Conservation (phyloP, 2,797 vertebrate genomes). For the Mus caroli region DNA sequence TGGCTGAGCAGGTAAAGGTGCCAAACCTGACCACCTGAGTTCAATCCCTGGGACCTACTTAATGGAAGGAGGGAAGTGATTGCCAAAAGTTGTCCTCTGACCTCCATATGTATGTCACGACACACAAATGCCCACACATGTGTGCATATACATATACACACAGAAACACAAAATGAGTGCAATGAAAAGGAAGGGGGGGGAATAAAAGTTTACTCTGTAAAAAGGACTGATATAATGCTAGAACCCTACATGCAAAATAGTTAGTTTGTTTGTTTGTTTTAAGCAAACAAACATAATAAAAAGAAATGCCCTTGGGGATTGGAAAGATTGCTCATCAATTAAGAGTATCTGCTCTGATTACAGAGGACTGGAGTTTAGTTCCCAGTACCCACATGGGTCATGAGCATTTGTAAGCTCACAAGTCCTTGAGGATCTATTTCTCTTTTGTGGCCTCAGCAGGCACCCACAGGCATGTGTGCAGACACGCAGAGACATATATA, state of each 20-base stretch:
- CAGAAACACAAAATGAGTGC: neutral
- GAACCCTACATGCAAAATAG: conserved; percentile 29
- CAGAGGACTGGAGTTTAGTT: neutral
- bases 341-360: no score
- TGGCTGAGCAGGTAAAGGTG: neutral
- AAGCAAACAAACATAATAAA: conserved; percentile 12
- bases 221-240: conserved; percentile 31
- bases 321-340: neutral
- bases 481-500: neutral
- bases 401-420: neutral
- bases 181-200: neutral
- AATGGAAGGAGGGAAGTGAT: neutral
- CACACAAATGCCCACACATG: neutral
- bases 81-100: neutral
- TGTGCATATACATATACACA: neutral
- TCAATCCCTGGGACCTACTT: neutral
- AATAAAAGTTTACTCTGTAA: conserved; percentile 45
- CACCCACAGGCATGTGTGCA: neutral
- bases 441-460: neutral
- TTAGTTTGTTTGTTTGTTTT: neutral
- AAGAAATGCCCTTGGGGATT: neutral
- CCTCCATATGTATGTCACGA: neutral
- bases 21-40: neutral
- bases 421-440: neutral
- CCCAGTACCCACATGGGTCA: neutral